These are phyloP conservation scores for Scleropages formosus DNA, from an alignment of 2,797 vertebrate species.

Conservation along the genomic window DNA sequence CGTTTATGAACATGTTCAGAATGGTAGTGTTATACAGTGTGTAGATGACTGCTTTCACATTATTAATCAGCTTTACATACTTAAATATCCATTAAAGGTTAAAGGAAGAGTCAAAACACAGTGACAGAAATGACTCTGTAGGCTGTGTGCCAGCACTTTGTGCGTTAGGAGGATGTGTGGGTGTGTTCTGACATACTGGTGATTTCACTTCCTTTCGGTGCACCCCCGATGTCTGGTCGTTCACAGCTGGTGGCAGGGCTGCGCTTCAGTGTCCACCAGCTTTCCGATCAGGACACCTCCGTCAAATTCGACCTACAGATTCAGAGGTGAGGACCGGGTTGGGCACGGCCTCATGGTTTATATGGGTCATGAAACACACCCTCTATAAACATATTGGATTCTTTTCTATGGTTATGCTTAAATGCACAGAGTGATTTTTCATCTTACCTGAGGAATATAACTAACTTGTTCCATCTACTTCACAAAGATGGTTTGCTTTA, in stretches of 20 bases:
- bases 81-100: background rate
- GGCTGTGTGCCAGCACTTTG: background rate
- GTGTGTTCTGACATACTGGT: background rate
- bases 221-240: background rate
- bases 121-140: background rate
- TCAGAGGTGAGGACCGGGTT: slow-evolving; percentile 70
- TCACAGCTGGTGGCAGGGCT: slow-evolving; percentile 81
- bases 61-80: too few relatives aligned
- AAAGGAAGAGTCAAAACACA: background rate
- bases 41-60: background rate
- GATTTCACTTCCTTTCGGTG: background rate
- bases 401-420: background rate
- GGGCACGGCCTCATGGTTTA: too few relatives aligned
- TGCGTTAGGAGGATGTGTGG: background rate
- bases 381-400: background rate
- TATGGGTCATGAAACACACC: too few relatives aligned
- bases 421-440: background rate
- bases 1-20: background rate
- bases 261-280: slow-evolving; percentile 89
- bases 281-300: slow-evolving; percentile 89
- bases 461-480: background rate
- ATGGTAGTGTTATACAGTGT: background rate
- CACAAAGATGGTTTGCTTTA: too few relatives aligned
- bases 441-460: background rate
- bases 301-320: slow-evolving; percentile 90